A percentile compares a stretch with the other conserved stretches of the same genome.
Conservation (phyloP, 2,113 vertebrate species). For the Diglossa brunneiventris region DNA sequence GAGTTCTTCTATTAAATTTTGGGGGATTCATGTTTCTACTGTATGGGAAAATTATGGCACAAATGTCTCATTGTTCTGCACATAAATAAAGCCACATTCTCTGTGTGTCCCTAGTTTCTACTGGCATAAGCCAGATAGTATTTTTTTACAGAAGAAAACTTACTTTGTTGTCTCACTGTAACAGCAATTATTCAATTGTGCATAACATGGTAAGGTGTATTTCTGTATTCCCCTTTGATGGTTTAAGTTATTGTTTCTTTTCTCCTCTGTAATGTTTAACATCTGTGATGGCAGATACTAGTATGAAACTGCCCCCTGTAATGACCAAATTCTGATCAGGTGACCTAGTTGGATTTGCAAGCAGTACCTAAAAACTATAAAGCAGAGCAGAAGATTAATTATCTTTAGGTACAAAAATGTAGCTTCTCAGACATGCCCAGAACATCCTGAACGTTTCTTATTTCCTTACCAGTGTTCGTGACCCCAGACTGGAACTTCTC, state of each 20-base stretch:
- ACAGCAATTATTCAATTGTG: not conserved
- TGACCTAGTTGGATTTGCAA: not conserved
- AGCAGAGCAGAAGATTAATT: not conserved
- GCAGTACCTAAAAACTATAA: not conserved
- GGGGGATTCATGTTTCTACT: not conserved
- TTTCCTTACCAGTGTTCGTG: slow-evolving; percentile 85
- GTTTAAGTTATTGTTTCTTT: not conserved
- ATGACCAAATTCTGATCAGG: not conserved
- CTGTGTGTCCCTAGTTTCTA: not conserved
- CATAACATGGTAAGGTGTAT: not conserved
- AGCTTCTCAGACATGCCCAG: not conserved
- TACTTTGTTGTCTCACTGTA: not conserved
- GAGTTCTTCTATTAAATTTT: not conserved
- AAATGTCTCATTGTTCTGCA: not conserved
- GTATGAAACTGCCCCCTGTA: not conserved
- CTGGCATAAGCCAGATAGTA: not conserved
- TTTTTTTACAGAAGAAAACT: not conserved
- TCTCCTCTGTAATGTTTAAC: not conserved
- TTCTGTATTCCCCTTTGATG: not conserved
- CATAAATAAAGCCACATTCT: not conserved
- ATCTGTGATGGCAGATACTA: not conserved
- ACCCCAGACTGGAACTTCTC: slow-evolving; percentile 87
- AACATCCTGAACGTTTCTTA: not conserved
- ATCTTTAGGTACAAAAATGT: not conserved
- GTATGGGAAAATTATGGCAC: not conserved